Percentiles rank a stretch among this genome's conserved stretches.
These are phyloP conservation scores for Lycaon pictus DNA, from an alignment of 2,113 vertebrate species.

Conservation along the genomic window DNA sequence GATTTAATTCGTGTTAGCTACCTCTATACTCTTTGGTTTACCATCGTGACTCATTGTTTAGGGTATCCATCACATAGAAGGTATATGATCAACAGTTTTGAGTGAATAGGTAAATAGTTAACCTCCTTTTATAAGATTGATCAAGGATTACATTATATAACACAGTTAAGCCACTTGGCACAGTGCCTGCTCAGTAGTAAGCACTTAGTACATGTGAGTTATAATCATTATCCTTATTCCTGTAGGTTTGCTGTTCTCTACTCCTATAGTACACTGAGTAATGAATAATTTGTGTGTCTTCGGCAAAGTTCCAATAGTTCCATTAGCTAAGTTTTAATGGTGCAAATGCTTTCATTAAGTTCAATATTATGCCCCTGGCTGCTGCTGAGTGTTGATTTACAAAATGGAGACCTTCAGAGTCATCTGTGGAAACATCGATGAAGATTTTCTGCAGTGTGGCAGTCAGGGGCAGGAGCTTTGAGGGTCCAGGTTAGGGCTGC, in stretches of 20 bases:
- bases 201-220: not conserved
- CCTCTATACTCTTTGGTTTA: not conserved
- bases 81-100: not conserved
- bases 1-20: not conserved
- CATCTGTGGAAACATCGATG: not conserved
- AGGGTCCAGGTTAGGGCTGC: not conserved
- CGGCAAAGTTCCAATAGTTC: not conserved
- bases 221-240: not conserved
- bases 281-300: constrained; percentile 1
- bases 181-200: not conserved
- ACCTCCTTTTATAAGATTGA: not conserved
- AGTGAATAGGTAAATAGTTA: not conserved
- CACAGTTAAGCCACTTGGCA: not conserved
- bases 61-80: not conserved
- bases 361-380: not conserved
- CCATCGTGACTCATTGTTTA: not conserved
- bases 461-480: not conserved
- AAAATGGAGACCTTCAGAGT: not conserved
- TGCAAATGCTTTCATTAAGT: constrained; percentile 1
- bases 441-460: not conserved
- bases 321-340: not conserved
- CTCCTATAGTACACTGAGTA: not conserved
- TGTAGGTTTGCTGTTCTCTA: not conserved
- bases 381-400: not conserved
- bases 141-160: not conserved